These are phyloP conservation scores for Acromyrmex charruanus DNA, from an alignment of 1,140 invertebrate species.

Conservation along the genomic window DNA sequence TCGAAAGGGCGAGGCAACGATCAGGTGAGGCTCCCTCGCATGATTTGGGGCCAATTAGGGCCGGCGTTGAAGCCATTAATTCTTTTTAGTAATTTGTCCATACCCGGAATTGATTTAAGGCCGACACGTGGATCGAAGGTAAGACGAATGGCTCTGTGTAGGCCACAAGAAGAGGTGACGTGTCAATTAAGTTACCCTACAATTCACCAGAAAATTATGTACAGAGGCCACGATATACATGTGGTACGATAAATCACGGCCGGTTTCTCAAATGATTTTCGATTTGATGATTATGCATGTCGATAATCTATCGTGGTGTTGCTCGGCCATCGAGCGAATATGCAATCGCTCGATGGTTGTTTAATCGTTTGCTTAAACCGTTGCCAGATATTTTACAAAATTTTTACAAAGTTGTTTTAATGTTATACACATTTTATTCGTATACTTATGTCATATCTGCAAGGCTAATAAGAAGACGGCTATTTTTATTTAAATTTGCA, in stretches of 20 bases:
- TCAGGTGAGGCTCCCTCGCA: conserved; percentile 37
- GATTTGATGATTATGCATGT: conserved; percentile 66
- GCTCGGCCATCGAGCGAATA: conserved; percentile 40
- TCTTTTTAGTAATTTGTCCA: conserved; percentile 76
- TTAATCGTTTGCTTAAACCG: conserved; percentile 7
- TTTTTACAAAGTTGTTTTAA: neutral
- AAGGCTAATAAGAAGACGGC: neutral
- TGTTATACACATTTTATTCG: conserved; percentile 3
- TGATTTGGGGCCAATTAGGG: conserved; percentile 76
- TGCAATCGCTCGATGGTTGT: neutral
- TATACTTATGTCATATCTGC: neutral
- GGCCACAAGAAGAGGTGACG: conserved; percentile 69
- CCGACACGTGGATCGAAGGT: conserved; percentile 72
- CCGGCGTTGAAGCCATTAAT: conserved; percentile 75
- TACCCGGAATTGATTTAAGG: conserved; percentile 74
- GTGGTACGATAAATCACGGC: conserved; percentile 67
- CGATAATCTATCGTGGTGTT: conserved; percentile 48
- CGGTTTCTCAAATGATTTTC: conserved; percentile 47
- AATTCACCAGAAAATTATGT: conserved; percentile 71
- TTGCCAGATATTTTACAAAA: neutral
- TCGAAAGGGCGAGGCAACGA: conserved; percentile 53
- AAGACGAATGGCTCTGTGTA: conserved; percentile 72
- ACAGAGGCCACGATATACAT: conserved; percentile 25
- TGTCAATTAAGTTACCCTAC: conserved; percentile 76
- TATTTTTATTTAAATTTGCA: conserved; percentile 4